Evolutionary conservation across 2,888 invertebrate genomes (phyloP).

Genomic region (Ptychoptera albimana): DNA sequence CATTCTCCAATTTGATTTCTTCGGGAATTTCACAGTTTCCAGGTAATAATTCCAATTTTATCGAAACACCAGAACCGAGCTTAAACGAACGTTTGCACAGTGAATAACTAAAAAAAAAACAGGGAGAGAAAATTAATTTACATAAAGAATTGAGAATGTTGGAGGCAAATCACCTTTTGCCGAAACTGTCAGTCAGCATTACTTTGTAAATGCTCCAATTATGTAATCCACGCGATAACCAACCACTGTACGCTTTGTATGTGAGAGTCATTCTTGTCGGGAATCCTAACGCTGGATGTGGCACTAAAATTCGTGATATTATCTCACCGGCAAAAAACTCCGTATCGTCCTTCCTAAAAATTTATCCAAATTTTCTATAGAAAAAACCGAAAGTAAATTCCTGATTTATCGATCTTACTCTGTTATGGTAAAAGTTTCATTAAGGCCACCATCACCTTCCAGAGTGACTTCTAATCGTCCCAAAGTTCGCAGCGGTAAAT

Average conservation of each 20-base stretch:
- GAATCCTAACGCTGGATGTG: slow-evolving; percentile 70
- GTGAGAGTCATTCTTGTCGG: slow-evolving; percentile 56
- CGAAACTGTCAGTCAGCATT: slow-evolving; percentile 69
- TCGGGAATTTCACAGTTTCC: slow-evolving; percentile 59
- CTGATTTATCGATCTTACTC: slow-evolving; percentile 50
- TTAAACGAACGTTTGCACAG: slow-evolving; percentile 61
- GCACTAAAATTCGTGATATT: slow-evolving; percentile 69
- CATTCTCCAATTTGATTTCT: slow-evolving; percentile 18
- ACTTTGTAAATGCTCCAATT: slow-evolving; percentile 71
- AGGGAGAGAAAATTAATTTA: background rate
- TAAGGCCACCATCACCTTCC: slow-evolving; percentile 64
- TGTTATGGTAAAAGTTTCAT: slow-evolving; percentile 79
- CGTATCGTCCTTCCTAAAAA: slow-evolving; percentile 60
- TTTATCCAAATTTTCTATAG: background rate
- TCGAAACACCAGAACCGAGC: slow-evolving; percentile 54
- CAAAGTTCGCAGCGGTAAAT: slow-evolving; percentile 39
- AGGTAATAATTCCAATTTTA: slow-evolving; percentile 55
- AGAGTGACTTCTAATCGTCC: slow-evolving; percentile 67
- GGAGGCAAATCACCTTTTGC: slow-evolving; percentile 43
- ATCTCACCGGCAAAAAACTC: slow-evolving; percentile 54
- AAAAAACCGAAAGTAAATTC: background rate
- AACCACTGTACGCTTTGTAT: slow-evolving; percentile 79
- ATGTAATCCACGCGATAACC: slow-evolving; percentile 72
- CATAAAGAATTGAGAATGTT: background rate
- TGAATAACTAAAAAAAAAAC: slow-evolving; percentile 42